Evolutionary conservation across 2,113 vertebrate species (phyloP).

Genomic region (Neopipo cinnamomea): DNA sequence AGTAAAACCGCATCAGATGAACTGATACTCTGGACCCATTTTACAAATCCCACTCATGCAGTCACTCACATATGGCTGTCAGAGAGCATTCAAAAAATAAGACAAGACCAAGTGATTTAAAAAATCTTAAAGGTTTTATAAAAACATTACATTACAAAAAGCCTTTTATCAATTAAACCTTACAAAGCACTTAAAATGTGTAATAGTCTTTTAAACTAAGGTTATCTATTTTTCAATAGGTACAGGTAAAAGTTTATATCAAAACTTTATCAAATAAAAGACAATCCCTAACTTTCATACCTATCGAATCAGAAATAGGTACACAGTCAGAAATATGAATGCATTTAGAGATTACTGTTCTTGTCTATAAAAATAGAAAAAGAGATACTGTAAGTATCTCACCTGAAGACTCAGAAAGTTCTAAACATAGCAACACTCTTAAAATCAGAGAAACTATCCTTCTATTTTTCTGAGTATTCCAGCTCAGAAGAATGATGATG

Average conservation of each 20-base stretch:
- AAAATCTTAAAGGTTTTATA: conserved; percentile 62
- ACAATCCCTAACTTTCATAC: background rate
- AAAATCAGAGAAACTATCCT: background rate
- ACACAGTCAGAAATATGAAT: background rate
- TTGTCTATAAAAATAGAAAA: conserved; percentile 30
- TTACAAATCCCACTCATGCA: background rate
- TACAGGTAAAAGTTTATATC: background rate
- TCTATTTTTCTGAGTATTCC: background rate
- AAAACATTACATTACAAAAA: conserved; percentile 60
- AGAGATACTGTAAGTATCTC: background rate
- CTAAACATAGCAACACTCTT: background rate
- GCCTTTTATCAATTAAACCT: background rate
- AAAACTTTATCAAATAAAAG: background rate
- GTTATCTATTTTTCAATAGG: background rate
- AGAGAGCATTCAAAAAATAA: background rate
- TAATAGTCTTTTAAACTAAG: conserved; percentile 9
- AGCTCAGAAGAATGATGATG: background rate
- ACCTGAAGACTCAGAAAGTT: background rate
- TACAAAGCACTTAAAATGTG: conserved; percentile 56
- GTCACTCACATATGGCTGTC: fast-evolving
- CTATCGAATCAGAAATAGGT: background rate
- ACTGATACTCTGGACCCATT: background rate
- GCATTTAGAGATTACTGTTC: background rate
- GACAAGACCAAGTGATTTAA: background rate
- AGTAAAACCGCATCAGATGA: background rate